Evolutionary conservation across 2,888 invertebrate genomes (phyloP).

Genomic region (Synanthedon tipuliformis): DNA sequence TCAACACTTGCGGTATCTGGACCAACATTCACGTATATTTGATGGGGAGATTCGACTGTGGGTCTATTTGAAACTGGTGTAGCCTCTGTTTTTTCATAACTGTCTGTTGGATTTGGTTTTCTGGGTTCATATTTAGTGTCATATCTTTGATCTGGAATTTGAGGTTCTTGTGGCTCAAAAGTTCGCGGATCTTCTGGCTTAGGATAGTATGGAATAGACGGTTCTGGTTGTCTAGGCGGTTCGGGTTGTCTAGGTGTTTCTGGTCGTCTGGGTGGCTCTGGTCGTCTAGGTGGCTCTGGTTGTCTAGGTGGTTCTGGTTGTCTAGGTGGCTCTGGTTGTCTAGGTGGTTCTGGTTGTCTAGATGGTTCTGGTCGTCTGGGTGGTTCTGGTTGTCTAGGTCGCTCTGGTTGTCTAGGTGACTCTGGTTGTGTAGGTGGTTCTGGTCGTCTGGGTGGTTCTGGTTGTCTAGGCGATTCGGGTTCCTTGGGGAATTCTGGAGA

Average conservation of each 20-base stretch:
- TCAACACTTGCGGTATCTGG: conserved; percentile 26
- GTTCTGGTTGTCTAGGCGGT: conserved; percentile 5
- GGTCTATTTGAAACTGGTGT: neutral
- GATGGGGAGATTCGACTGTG: conserved; percentile 8
- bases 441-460: conserved; percentile 5
- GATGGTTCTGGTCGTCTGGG: conserved; percentile 1
- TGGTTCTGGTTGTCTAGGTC: conserved; percentile 5
- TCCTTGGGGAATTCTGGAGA: neutral
- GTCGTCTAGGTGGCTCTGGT: neutral
- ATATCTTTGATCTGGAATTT: neutral
- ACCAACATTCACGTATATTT: conserved; percentile 26
- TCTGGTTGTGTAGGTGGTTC: conserved; percentile 9
- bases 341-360: conserved; percentile 4
- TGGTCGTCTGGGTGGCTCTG: conserved; percentile 4
- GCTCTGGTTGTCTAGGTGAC: conserved; percentile 8
- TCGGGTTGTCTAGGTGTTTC: conserved; percentile 8
- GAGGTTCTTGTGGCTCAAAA: neutral
- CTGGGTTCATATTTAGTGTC: conserved; percentile 1
- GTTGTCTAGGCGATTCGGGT: neutral
- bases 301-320: neutral
- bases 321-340: neutral
- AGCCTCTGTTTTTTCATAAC: neutral
- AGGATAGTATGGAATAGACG: conserved; percentile 3
- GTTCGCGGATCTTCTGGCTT: conserved; percentile 3
- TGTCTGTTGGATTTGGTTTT: conserved; percentile 2